A percentile compares a stretch with the other conserved stretches of the same genome.
phyloP scores from a whole-genome alignment of 2,113 vertebrate species.

The Agelaius tricolor region DNA sequence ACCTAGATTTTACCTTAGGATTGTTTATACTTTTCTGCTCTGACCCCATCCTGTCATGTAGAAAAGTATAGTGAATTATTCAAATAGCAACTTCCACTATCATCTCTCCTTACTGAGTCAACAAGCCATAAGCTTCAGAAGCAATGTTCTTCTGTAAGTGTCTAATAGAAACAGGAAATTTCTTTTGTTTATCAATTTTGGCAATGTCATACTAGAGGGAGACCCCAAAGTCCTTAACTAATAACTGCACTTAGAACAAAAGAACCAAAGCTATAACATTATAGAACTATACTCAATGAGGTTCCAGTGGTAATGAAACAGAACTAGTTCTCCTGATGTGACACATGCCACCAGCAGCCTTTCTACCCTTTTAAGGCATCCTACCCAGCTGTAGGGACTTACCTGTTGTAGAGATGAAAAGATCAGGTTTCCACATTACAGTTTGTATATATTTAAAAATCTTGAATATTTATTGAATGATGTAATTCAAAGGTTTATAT shows the following conservation, averaged over 20 bases:
- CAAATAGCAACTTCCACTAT: background rate
- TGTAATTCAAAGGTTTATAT: background rate
- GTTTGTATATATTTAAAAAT: background rate
- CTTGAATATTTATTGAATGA: background rate
- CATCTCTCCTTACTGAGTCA: background rate
- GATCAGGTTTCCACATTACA: background rate
- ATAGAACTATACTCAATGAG: background rate
- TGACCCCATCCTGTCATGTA: background rate
- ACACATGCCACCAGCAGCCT: background rate
- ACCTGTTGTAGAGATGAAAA: background rate
- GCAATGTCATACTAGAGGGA: background rate
- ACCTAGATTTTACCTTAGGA: constrained; percentile 38
- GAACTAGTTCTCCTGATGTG: background rate
- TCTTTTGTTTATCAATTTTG: background rate
- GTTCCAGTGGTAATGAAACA: background rate
- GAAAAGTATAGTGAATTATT: background rate
- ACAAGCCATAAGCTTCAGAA: background rate
- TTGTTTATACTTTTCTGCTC: constrained; percentile 16
- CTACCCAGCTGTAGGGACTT: background rate
- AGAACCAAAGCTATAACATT: background rate
- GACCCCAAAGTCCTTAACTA: background rate
- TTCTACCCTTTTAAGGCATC: background rate
- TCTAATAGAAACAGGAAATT: background rate
- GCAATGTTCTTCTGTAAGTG: background rate
- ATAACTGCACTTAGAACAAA: background rate